Evolutionary conservation across 2,113 vertebrate genomes (phyloP), one percentile per base, ranked within the genome.

Genomic region (Barnardius zonarius): DNA sequence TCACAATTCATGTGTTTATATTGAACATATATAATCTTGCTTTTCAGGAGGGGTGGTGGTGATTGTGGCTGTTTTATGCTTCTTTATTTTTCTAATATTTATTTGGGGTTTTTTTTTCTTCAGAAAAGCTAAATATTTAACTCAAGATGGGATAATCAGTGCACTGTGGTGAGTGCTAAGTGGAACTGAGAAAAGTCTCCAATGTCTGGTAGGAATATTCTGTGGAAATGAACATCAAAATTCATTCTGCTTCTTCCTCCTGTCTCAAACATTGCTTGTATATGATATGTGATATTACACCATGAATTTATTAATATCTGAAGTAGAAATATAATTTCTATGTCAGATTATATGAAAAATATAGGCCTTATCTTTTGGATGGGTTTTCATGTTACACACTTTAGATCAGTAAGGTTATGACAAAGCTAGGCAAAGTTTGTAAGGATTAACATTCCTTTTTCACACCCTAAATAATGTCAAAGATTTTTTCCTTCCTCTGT

Each of bases 21-120:
- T 30, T 59, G 10, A 55, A 59, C 1, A 0, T 16, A 14, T 10
- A 33, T 33, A 28, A 27, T 51, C 48, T 76, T 3, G 1, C 1
- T 66, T 48, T 70, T 73, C 6, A 6, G 6, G 1, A 1, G 2
- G 25, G 13, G 6, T 14, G 12, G 5, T 28, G 22, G 17, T 23
- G 9, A 25, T 23, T n/a, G 31, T 27, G 4, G 20, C 7, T 80
- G 13, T 4, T 1, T 33, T 59, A 73, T 73, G 15, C 13, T 31
- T 41, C 11, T 66, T 52, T 66, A 2, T 55, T 63, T 33, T 16
- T 88, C 39, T 28, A 20, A 14, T 6, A 41, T 48, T 57, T 41
- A 13, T 33, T 12, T 23, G 1, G 43, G 7, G 39, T 8, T 10
- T 0, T 67, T 78, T 78, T 59, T 11, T 69, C 20, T 74, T 74